Percentiles rank a stretch among this genome's conserved stretches.
Evolutionary conservation across 1,140 invertebrate species (phyloP).

Genomic region (Ladona fulva): DNA sequence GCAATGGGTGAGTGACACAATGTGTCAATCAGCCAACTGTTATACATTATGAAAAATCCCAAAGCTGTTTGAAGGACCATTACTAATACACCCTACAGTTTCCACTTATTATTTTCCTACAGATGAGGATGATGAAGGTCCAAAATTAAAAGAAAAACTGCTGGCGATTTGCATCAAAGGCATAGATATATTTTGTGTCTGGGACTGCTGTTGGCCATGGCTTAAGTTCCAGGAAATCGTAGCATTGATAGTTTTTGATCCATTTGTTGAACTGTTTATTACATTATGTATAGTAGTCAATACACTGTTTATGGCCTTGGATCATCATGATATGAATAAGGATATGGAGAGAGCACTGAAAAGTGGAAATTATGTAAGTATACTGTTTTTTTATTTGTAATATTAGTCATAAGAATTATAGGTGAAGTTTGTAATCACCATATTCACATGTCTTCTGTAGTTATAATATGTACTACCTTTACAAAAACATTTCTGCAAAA

Average conservation of each 20-base stretch:
- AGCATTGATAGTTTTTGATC: constrained; percentile 89
- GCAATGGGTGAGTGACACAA: constrained; percentile 12
- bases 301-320: constrained; percentile 95
- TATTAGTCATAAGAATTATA: not conserved
- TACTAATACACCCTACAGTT: constrained; percentile 53
- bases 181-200: constrained; percentile 90
- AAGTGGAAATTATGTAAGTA: constrained; percentile 89
- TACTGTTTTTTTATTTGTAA: not conserved
- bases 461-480: no score
- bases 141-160: constrained; percentile 76
- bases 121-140: constrained; percentile 83
- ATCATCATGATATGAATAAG: constrained; percentile 89
- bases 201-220: constrained; percentile 92
- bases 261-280: constrained; percentile 96
- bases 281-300: constrained; percentile 97
- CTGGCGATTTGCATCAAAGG: constrained; percentile 62
- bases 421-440: no score
- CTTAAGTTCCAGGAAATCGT: constrained; percentile 82
- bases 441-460: no score
- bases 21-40: constrained; percentile 19
- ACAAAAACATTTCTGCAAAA: no score
- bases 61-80: constrained; percentile 13
- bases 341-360: constrained; percentile 76
- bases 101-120: constrained; percentile 89
- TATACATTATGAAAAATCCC: not conserved